phyloP scores from a whole-genome alignment of 1,140 invertebrate genomes.

The Diplogasteroides magnus region DNA sequence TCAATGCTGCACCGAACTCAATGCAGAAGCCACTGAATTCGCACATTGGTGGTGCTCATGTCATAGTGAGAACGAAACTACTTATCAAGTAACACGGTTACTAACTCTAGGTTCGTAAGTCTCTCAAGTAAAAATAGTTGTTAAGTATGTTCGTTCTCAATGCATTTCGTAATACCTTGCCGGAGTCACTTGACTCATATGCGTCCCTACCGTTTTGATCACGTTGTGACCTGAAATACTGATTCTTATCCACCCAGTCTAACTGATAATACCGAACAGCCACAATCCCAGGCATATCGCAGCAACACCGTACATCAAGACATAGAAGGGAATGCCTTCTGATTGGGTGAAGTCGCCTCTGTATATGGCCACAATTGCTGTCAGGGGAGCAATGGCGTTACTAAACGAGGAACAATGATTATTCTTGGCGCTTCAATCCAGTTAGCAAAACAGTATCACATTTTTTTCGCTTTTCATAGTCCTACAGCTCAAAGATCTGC shows the following conservation, averaged over 20 bases:
- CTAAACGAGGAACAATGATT: too few relatives aligned
- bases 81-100: too few relatives aligned
- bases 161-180: constrained; percentile 59
- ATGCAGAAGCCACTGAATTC: too few relatives aligned
- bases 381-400: constrained; percentile 91
- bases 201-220: constrained; percentile 87
- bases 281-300: constrained; percentile 93
- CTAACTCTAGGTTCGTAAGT: constrained; percentile 54
- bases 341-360: too few relatives aligned
- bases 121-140: constrained; percentile 39
- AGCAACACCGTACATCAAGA: constrained; percentile 82
- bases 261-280: too few relatives aligned
- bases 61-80: too few relatives aligned
- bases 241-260: too few relatives aligned
- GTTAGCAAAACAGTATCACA: too few relatives aligned
- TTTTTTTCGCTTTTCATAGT: too few relatives aligned
- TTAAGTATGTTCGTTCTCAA: not conserved
- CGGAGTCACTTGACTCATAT: constrained; percentile 89
- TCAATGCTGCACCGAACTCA: too few relatives aligned
- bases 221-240: constrained; percentile 95
- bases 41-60: too few relatives aligned
- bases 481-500: not conserved
- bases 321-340: constrained; percentile 46
- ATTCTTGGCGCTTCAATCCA: too few relatives aligned
- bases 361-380: constrained; percentile 67